Percentiles rank a stretch among this genome's conserved stretches.
Evolutionary conservation across 2,888 invertebrate species (phyloP).

Genomic region (Caenorhabditis angaria): DNA sequence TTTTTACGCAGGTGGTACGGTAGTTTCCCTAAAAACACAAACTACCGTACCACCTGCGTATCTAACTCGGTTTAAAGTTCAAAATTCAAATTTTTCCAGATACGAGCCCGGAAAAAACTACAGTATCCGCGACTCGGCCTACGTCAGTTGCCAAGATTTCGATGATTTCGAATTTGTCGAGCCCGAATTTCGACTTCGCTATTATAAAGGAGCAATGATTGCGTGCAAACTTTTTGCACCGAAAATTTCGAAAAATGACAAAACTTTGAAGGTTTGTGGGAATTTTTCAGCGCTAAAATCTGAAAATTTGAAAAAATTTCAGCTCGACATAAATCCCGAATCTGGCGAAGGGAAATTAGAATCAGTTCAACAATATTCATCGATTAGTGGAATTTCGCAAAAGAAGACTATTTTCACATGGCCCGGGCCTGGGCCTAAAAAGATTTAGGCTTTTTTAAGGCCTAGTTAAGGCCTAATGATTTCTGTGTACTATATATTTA

Average conservation of each 20-base stretch:
- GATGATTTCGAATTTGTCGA: constrained; percentile 40
- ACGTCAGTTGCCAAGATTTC: constrained; percentile 6
- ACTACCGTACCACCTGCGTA: no score
- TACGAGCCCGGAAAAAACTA: constrained; percentile 10
- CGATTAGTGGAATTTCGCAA: constrained; percentile 6
- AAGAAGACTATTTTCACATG: constrained; percentile 2
- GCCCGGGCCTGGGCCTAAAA: neutral
- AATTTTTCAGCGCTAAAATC: neutral
- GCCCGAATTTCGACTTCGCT: constrained; percentile 40
- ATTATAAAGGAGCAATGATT: constrained; percentile 16
- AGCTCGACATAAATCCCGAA: constrained; percentile 2
- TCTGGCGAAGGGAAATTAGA: constrained; percentile 1
- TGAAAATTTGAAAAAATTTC: neutral
- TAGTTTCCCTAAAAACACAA: no score
- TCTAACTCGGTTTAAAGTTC: no score
- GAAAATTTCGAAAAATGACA: neutral
- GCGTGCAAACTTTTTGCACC: constrained; percentile 7
- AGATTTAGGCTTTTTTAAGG: neutral
- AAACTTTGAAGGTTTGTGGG: constrained; percentile 1
- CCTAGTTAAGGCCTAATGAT: neutral
- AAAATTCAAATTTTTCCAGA: no score
- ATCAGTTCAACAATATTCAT: neutral
- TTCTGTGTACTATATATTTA: neutral
- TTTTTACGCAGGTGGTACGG: no score
- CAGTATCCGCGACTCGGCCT: constrained; percentile 15